Evolutionary conservation across 2,888 invertebrate species (phyloP).

Genomic region (Allophyes oxyacanthae): DNA sequence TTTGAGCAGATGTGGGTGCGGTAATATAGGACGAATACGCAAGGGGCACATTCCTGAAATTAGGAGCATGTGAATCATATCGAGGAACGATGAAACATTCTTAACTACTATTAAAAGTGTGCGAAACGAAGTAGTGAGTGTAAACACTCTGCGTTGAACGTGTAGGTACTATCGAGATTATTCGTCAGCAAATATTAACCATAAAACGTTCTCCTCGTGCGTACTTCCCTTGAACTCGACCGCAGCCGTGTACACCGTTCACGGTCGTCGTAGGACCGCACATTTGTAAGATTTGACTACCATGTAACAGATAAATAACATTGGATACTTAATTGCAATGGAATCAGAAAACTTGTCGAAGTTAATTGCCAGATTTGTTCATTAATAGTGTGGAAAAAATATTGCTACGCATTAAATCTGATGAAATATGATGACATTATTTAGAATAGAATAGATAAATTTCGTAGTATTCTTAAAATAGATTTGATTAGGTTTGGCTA

Average conservation of each 20-base stretch:
- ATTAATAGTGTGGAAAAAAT: no score
- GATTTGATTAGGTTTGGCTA: not conserved
- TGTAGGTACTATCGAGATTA: conserved; percentile 40
- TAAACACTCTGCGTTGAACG: conserved; percentile 19
- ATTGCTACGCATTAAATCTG: no score
- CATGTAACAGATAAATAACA: conserved; percentile 45
- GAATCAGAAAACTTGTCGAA: no score
- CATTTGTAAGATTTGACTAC: conserved; percentile 38
- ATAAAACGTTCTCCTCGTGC: conserved; percentile 52
- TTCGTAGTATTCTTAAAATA: conserved; percentile 3
- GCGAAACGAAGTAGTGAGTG: conserved; percentile 25
- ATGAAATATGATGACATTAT: no score
- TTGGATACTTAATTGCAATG: conserved; percentile 30
- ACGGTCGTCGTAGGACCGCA: conserved; percentile 50
- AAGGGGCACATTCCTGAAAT: conserved; percentile 52
- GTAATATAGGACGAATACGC: conserved; percentile 45
- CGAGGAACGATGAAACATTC: conserved; percentile 57
- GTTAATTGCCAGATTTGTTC: no score
- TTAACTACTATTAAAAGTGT: conserved; percentile 35
- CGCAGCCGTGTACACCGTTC: conserved; percentile 54
- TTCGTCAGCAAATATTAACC: conserved; percentile 47
- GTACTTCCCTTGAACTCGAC: conserved; percentile 70
- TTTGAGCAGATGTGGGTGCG: conserved; percentile 42
- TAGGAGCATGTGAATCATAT: conserved; percentile 50
- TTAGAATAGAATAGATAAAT: no score